Evolutionary conservation across 1,140 invertebrate genomes (phyloP).

Genomic region (Caenorhabditis latens): DNA sequence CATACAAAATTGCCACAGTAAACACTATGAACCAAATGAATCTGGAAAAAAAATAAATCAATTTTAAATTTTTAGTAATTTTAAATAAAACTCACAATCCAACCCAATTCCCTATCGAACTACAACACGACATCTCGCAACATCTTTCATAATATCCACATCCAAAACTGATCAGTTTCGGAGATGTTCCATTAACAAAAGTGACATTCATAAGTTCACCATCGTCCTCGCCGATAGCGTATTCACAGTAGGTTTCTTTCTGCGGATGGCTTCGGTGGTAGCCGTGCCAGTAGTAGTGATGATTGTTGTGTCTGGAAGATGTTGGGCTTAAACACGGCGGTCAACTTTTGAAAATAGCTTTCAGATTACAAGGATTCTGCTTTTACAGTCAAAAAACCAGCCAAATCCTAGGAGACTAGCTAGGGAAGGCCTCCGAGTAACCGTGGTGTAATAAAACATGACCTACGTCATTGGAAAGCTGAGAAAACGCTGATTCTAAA

Average conservation of each 20-base stretch:
- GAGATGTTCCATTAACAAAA: neutral
- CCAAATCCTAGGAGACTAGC: too few species aligned
- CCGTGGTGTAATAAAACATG: too few species aligned
- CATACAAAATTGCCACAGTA: neutral
- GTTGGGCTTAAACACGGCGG: too few species aligned
- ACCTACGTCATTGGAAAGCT: too few species aligned
- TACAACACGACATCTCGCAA: neutral
- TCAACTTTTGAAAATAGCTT: too few species aligned
- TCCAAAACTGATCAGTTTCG: neutral
- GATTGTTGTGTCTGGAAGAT: neutral
- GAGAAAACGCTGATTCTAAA: too few species aligned
- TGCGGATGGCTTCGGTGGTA: neutral
- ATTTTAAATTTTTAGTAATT: too few species aligned
- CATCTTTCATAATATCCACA: neutral
- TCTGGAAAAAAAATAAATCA: too few species aligned
- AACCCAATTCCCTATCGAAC: neutral
- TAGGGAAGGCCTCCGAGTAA: too few species aligned
- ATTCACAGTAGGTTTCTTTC: neutral
- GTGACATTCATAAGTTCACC: neutral
- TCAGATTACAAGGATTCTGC: too few species aligned
- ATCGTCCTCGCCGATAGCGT: neutral
- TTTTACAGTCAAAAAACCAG: too few species aligned
- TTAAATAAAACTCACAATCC: conserved; percentile 7
- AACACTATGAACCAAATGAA: neutral
- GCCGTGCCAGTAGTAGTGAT: conserved; percentile 2